Percentiles rank a stretch among this genome's conserved stretches.
Evolutionary conservation across 2,888 invertebrate genomes (phyloP).

Genomic region (Philopedon plagiatum): DNA sequence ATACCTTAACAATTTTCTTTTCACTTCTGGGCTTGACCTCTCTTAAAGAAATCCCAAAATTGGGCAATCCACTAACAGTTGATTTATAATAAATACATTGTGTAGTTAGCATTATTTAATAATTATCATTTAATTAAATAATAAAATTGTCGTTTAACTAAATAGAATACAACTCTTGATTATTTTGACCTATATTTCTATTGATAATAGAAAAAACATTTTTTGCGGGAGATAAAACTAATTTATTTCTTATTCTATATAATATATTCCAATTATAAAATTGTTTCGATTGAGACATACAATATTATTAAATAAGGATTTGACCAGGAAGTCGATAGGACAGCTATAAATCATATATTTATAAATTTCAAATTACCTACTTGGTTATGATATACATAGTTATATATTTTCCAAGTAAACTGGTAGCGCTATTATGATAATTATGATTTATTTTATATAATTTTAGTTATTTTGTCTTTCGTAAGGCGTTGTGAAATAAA

Average conservation of each 20-base stretch:
- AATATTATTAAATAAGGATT: constrained; percentile 27
- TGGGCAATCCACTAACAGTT: too few relatives aligned
- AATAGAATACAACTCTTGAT: neutral
- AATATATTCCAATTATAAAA: constrained; percentile 19
- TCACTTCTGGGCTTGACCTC: too few relatives aligned
- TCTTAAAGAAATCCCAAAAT: too few relatives aligned
- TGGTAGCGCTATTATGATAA: constrained; percentile 16
- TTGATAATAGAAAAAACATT: neutral
- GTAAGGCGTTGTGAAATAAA: neutral
- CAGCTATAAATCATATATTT: constrained; percentile 25
- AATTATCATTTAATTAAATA: too few relatives aligned
- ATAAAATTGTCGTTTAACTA: neutral
- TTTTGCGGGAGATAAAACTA: neutral
- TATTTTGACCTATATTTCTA: constrained; percentile 6
- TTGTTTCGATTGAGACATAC: constrained; percentile 22
- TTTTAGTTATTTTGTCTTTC: constrained; percentile 9
- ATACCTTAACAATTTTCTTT: too few relatives aligned
- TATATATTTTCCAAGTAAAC: constrained; percentile 3
- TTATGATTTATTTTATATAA: constrained; percentile 19
- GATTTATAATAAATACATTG: too few relatives aligned
- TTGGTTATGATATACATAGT: constrained; percentile 11
- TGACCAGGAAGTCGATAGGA: constrained; percentile 19
- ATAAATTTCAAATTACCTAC: constrained; percentile 25
- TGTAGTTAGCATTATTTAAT: too few relatives aligned
- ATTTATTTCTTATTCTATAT: neutral